Base-by-base conservation (phyloP, 2,888 invertebrate species). In the Cephalotes varians region DNA sequence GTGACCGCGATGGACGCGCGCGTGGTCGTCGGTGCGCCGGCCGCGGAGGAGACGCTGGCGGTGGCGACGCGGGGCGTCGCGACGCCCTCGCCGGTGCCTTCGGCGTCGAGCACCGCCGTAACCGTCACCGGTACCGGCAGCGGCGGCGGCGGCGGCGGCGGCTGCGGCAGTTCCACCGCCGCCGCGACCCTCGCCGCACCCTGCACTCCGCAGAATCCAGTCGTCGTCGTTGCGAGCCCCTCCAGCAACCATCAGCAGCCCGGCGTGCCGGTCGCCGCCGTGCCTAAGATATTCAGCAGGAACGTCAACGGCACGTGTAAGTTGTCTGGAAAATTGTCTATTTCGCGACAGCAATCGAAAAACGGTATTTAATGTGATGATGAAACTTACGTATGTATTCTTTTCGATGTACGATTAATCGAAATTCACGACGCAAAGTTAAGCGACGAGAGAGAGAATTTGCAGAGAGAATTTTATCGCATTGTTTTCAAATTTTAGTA, bases 241-340 rank as follows among this genome's bases (percentile, higher is more conserved):
- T 85, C 92, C 54, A 85, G 74, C 74, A 88, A 88, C 64, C 85
- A 90, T 64, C 88, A 89, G 34, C 91, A 88, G 51, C 90, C 83
- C 73, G 64, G 71, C 37, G 84, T 79, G 71, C 84, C 79, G 54
- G 85, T 86, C 79, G 21, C 87, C 79, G 84, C 85, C 15, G 88
- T 92, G 9, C 92, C 93, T 72, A 93, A 92, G 87, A 94, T 94
- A 87, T 90, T 94, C 88, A 94, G 94, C 87, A 93, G 94, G 83
- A 94, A 94, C 88, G 92, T 93, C 91, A 94, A 94, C 88, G 94
- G 94, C 88, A 94, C 94, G 85, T 91, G 94, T 94, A 90, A 94
- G 94, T 93, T 73, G 2, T 4, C 1, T 49, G 10, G 7, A 31
- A 40, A 49, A 15, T 6, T 49, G 12, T 74, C 18, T 34, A 4